Conservation (phyloP, 2,888 invertebrate species). For the Keiferia lycopersicella region DNA sequence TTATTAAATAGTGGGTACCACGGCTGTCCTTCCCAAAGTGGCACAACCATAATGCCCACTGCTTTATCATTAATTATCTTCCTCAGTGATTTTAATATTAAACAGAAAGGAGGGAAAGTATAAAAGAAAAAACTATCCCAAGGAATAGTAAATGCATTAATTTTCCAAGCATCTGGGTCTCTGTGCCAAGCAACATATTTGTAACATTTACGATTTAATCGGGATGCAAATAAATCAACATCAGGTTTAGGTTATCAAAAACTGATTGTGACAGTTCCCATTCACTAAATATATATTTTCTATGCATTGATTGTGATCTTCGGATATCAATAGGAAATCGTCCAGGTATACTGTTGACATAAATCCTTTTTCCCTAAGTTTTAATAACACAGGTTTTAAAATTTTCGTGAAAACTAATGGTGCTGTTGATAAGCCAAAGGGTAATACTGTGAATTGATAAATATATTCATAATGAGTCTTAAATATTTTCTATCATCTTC, state of each 20-base stretch:
- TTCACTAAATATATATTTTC: conserved; percentile 3
- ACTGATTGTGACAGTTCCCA: conserved; percentile 17
- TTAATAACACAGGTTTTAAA: conserved; percentile 30
- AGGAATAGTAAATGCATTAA: conserved; percentile 30
- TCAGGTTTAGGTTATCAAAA: not conserved
- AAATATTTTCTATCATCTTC: conserved; percentile 24
- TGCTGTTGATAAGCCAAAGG: conserved; percentile 29
- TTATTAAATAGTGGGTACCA: not conserved
- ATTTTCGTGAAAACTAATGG: conserved; percentile 31
- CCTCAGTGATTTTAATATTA: conserved; percentile 2
- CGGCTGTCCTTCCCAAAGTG: not conserved
- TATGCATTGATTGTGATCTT: not conserved
- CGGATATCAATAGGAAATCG: conserved; percentile 6
- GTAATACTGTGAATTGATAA: conserved; percentile 31
- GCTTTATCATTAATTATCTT: not conserved
- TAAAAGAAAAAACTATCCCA: conserved; percentile 32
- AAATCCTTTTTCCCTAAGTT: conserved; percentile 22
- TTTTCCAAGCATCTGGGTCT: conserved; percentile 14
- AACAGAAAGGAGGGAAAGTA: conserved; percentile 30
- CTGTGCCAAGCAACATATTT: conserved; percentile 22
- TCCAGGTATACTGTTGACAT: conserved; percentile 30
- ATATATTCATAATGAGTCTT: conserved; percentile 21
- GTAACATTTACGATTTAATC: conserved; percentile 14
- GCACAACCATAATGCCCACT: conserved; percentile 7
- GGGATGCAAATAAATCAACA: not conserved